Base-by-base conservation (phyloP, 2,113 vertebrate genomes). In the Dermatemys mawii region DNA sequence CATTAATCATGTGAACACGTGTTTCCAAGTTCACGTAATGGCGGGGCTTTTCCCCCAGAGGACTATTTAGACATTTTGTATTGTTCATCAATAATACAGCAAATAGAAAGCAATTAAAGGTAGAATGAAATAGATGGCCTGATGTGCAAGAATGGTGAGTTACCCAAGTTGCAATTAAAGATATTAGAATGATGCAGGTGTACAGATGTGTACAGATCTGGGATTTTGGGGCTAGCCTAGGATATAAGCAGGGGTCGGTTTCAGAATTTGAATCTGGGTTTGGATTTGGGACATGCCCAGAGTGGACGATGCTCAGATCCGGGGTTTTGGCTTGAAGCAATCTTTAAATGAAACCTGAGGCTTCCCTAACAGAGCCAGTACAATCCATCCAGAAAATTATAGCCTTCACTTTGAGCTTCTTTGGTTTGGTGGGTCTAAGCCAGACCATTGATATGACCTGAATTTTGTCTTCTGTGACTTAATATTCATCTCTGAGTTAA, bases 141-240 rank as follows among this genome's bases (percentile, higher is more conserved):
- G 67, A 54, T 80, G 84, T 94, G 83, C 83, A 55, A 67, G 53
- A 82, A 73, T 84, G 87, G 83, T 89, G 89, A 96, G 90, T 92
- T 95, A 91, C 90, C 1, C 3, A 81, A 91, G 91, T 57, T 79
- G 67, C 89, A 41, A 50, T 94, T 93, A 86, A 89, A 95, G 86
- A 94, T 90, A 95, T 94, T 76, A 93, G 93, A 94, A 60, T 94
- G 83, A 70, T 88, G 78, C 90, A 89, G 79, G 83, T 92, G 92
- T n/a, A 17, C 63, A 22, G n/a, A n/a, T 4, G 10, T 38, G 16
- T 70, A 21, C n/a, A 70, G n/a, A 48, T 19, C 24, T 35, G 3
- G 1, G 70, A 84, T 51, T n/a, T 27, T 41, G 1, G 2, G 6
- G n/a, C 83, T 1, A 79, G 2, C 67, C 24, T 55, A 0, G 0